A percentile compares a stretch with the other conserved stretches of the same genome.
phyloP scores from a whole-genome alignment of 2,888 invertebrate genomes.

The Pterobdella sp. region DNA sequence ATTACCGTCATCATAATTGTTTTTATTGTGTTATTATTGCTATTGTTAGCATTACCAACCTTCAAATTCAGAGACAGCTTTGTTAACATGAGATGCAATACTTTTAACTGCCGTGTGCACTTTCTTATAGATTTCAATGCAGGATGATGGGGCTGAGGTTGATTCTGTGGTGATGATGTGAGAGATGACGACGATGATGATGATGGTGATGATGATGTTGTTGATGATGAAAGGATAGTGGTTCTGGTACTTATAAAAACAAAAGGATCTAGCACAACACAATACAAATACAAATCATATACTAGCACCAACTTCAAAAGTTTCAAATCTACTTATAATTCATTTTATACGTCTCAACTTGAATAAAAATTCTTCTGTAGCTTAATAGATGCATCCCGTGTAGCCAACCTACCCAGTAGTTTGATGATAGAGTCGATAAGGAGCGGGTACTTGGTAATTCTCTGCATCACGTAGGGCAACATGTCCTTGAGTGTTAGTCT shows the following conservation, averaged over 20 bases:
- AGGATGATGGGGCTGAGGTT: not conserved
- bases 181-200: not conserved
- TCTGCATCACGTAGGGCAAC: constrained; percentile 73
- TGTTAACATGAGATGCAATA: not conserved
- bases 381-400: too few relatives aligned
- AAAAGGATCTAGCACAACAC: not conserved
- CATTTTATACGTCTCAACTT: too few relatives aligned
- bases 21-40: too few relatives aligned
- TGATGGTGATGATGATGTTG: not conserved
- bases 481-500: constrained; percentile 75
- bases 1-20: too few relatives aligned
- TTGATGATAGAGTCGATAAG: constrained; percentile 72
- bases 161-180: not conserved
- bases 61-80: constrained; percentile 2
- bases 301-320: too few relatives aligned
- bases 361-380: too few relatives aligned
- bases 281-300: too few relatives aligned
- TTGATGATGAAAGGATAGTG: not conserved
- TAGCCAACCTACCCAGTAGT: constrained; percentile 31
- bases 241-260: not conserved
- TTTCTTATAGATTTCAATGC: not conserved
- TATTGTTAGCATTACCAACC: not conserved
- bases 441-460: constrained; percentile 79
- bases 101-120: not conserved
- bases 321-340: too few relatives aligned